Percentiles rank a stretch among this genome's conserved stretches.
These are phyloP conservation scores for Streptopelia turtur DNA, from an alignment of 2,797 vertebrate species.

Conservation along the genomic window DNA sequence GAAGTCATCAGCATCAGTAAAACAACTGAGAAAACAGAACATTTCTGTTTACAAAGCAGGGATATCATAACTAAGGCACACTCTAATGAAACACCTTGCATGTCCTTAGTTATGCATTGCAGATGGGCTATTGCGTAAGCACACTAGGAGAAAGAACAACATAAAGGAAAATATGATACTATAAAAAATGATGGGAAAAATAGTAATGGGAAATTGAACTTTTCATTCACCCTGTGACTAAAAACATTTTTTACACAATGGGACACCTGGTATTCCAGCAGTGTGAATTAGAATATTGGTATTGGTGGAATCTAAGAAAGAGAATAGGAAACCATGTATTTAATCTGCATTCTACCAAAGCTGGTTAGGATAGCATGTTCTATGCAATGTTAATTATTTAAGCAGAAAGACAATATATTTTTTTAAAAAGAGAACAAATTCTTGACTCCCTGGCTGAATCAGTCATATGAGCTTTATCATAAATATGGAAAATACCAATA, in stretches of 20 bases:
- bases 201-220: slow-evolving; percentile 12
- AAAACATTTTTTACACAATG: slow-evolving; percentile 41
- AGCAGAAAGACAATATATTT: background rate
- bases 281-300: background rate
- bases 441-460: background rate
- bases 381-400: background rate
- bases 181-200: slow-evolving; percentile 26
- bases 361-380: slow-evolving; percentile 12
- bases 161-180: slow-evolving; percentile 24
- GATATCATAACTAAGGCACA: background rate
- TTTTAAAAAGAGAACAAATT: background rate
- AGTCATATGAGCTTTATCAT: background rate
- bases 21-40: background rate
- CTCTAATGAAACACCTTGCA: slow-evolving; percentile 51
- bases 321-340: background rate
- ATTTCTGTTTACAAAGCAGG: background rate
- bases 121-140: background rate
- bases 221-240: slow-evolving; percentile 1
- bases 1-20: background rate
- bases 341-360: background rate
- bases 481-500: background rate
- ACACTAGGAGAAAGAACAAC: background rate
- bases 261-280: slow-evolving; percentile 20
- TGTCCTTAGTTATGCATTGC: background rate
- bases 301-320: background rate